Evolutionary conservation across 35 echinoderm and acorn worm genomes (phyloP), one percentile per base, ranked within the genome.

Genomic region (Hemicentrotus pulcherrimus): DNA sequence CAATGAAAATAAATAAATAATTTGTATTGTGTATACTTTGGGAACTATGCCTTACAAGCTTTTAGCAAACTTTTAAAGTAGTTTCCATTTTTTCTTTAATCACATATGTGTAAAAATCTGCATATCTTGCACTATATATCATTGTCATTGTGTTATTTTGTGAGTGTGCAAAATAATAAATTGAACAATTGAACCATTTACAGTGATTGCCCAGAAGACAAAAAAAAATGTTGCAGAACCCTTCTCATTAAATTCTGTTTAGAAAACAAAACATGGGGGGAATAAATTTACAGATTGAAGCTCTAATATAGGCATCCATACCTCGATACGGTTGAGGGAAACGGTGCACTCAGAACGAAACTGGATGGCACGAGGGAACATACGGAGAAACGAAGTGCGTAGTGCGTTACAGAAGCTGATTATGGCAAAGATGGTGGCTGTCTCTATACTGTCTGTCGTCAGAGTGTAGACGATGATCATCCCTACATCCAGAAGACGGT

Each of bases 401-500:
- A 96, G 47, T 31, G 47, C 24, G 9, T 61, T 50, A 32, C 91
- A 94, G n/a, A 86, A 94, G 45, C 58, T 86, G 46, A 94, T 61
- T 1, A 96, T 50, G 6, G 91, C 92, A 65, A 93, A 96, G 28
- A 96, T 55, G 14, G 32, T 50, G 45, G 95, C 61, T 3, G 95
- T 94, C 70, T 31, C 19, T 46, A 96, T 61, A 6, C 5, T 60
- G 18, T 86, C 46, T 4, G 85, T 87, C 24, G 95, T 96, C 31
- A 96, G 61, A 22, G 91, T 58, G 92, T 96, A 96, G 8, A 85
- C 33, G 46, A 86, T 94, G 30, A 96, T 30, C 65, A 96, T 94
- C 46, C 92, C 48, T 6, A 96, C 95, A 14, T 96, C 95, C 1
- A 96, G 91, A 7, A 96, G 91, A 47, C 95, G 91, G 31, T 96